Percentiles rank a stretch among this genome's conserved stretches.
Conservation (phyloP, 2,888 invertebrate species). For the Atrina japonica region DNA sequence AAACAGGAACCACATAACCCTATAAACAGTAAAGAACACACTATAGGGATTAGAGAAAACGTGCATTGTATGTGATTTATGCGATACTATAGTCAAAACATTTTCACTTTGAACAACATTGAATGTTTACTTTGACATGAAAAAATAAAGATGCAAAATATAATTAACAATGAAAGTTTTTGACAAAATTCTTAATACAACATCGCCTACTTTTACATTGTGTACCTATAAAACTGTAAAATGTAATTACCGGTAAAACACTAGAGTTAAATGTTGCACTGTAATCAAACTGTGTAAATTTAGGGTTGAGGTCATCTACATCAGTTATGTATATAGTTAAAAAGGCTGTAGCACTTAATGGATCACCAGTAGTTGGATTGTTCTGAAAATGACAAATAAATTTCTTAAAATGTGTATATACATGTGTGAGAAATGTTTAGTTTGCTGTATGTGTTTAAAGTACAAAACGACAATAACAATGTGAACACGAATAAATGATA, state of each 20-base stretch:
- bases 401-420: no score
- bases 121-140: no score
- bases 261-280: constrained; percentile 37
- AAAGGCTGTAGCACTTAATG: constrained; percentile 53
- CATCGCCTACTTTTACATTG: no score
- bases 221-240: no score
- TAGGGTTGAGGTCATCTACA: constrained; percentile 62
- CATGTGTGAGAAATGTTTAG: no score
- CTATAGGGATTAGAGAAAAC: neutral
- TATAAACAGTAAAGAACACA: constrained; percentile 13
- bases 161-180: no score
- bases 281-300: constrained; percentile 49
- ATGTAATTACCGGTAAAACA: constrained; percentile 38
- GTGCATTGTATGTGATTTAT: neutral
- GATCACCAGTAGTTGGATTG: constrained; percentile 35
- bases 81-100: neutral
- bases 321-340: constrained; percentile 56
- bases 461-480: no score
- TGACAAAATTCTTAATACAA: no score
- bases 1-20: constrained; percentile 38
- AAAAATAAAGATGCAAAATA: no score
- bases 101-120: no score
- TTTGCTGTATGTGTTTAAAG: no score
- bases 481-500: no score
- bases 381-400: constrained; percentile 44